Base-by-base conservation (phyloP, 1,140 invertebrate species). In the Ips typographus region DNA sequence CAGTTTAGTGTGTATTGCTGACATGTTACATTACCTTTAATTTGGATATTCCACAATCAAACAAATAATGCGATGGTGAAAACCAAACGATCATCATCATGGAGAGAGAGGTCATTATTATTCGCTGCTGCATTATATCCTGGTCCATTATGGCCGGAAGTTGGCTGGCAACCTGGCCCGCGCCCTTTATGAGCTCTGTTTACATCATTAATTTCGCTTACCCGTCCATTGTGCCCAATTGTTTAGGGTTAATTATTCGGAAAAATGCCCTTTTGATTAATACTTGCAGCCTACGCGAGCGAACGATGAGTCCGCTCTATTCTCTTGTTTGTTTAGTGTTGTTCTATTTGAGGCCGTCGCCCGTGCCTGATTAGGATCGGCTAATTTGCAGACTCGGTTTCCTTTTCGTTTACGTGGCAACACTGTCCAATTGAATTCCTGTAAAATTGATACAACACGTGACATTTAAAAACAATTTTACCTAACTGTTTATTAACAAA, bases 251-350 rank as follows among this genome's bases (percentile, higher is more conserved):
- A 70, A 70, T 70, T 70, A 70, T 70, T 64, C 52, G 61, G 68
- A 70, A 70, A 70, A 70, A 70, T 70, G 68, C 60, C 68, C 61
- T 70, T 70, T 63, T 60, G 58, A 61, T 69, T 61, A 69, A 61
- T 61, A 60, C 58, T 59, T 41, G 40, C 8, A 39, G 53, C n/a
- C 38, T 56, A 37, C n/a, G 53, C 5, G 2, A 6, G n/a, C 41
- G n/a, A 43, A 59, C 41, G 57, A 59, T 62, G 42, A 47, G 59
- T 62, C 49, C 36, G 36, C 59, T 49, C 36, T 42, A 41, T 59
- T 59, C 57, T 41, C 8, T 59, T 59, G 40, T 8, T 59, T 56
- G 7, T 49, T 22, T 49, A 22, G 44, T 56, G 53, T 56, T 56
- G 53, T 56, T 56, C 53, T 56, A 56, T n/a, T 56, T 56, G 53